Evolutionary conservation across 2,888 invertebrate species (phyloP), one percentile per base, ranked within the genome.

Genomic region (Eupithecia centaureata): DNA sequence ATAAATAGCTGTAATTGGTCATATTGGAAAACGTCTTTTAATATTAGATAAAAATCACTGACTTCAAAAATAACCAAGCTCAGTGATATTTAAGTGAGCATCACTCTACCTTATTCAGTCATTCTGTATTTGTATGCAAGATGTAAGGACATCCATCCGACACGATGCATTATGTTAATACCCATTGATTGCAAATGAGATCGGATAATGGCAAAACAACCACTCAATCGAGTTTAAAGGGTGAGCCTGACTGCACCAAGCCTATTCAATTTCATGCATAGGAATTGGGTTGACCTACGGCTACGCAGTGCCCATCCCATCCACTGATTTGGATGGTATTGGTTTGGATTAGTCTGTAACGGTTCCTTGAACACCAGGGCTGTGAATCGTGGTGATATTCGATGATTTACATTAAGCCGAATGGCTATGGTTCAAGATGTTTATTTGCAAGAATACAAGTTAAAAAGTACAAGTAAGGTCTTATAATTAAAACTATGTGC

Each of bases 131-230:
- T 22, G 42, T 63, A 65, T 63, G 33, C 56, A 67, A 32, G 32
- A 18, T 28, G 58, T 63, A 35, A 54, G 62, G 74, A 68, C 73
- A 78, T 75, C 73, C 83, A 83, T 82, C 80, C 77, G 80, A 78
- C 77, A 77, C 78, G 81, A 79, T 82, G 84, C 82, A 83, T 87
- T 89, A 92, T 91, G 89, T 78, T 82, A 91, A 92, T 90, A 79
- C 83, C 82, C 82, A 90, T 90, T 91, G 86, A 92, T 91, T 92
- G 91, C 87, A 91, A 92, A 92, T 92, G 81, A 79, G 84, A 82
- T 82, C 78, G 76, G 81, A 88, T 86, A 84, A 84, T 81, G 81
- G 84, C 79, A 81, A 81, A 74, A 65, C 68, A 64, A 65, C 61
- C 66, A 61, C 52, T 69, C 70, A 70, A 68, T 73, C 67, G 64